Conservation (phyloP, 2,113 vertebrate genomes). For the Anser brachyrhynchus region DNA sequence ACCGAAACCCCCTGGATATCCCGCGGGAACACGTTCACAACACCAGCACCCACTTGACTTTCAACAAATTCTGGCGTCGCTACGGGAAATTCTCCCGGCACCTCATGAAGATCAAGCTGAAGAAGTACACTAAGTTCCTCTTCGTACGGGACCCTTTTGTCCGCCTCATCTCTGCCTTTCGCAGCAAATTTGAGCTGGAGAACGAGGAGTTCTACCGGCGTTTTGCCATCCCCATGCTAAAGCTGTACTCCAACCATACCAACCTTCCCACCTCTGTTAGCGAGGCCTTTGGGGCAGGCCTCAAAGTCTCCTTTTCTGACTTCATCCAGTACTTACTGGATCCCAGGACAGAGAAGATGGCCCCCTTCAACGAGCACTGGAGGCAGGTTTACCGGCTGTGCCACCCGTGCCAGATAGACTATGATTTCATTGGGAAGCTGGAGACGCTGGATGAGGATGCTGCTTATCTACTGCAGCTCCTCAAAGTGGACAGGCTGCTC, state of each 20-base stretch:
- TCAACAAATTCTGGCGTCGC: constrained; percentile 97
- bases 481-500: constrained; percentile 89
- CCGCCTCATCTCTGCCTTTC: constrained; percentile 95
- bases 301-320: constrained; percentile 88
- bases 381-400: constrained; percentile 92
- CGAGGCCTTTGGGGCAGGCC: constrained; percentile 85
- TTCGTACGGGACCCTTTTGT: constrained; percentile 96
- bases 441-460: constrained; percentile 93
- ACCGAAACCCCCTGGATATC: constrained; percentile 88
- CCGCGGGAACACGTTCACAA: constrained; percentile 90
- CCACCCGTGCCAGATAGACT: constrained; percentile 97
- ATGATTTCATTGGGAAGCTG: constrained; percentile 96
- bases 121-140: constrained; percentile 98
- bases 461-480: constrained; percentile 86
- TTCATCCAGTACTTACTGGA: constrained; percentile 97
- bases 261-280: constrained; percentile 84
- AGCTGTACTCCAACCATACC: constrained; percentile 85
- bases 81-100: constrained; percentile 93
- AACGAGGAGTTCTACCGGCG: constrained; percentile 92
- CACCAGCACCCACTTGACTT: constrained; percentile 91
- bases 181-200: constrained; percentile 93
- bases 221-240: constrained; percentile 90
- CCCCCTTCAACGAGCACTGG: constrained; percentile 98
- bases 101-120: constrained; percentile 95
- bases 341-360: constrained; percentile 88